Percentiles rank a stretch among this genome's conserved stretches.
These are phyloP conservation scores for Podarcis lilfordi DNA, from an alignment of 2,797 vertebrate species.

Conservation along the genomic window DNA sequence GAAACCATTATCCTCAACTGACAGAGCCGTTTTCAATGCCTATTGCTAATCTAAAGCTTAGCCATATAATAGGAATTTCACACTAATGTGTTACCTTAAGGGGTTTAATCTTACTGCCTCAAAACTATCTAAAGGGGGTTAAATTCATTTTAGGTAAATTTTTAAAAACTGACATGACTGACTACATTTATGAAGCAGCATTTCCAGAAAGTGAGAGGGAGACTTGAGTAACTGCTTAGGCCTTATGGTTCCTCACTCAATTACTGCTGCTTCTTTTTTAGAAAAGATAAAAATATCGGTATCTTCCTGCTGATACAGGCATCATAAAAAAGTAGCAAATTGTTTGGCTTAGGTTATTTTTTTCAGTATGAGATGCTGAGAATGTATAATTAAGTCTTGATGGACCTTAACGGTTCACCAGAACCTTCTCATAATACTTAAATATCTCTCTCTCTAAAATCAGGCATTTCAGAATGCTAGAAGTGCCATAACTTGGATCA, in stretches of 20 bases:
- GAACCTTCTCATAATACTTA: background rate
- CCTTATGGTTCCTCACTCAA: conserved; percentile 24
- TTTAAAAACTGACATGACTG: background rate
- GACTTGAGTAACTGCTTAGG: background rate
- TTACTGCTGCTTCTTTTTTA: background rate
- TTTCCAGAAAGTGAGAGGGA: conserved; percentile 7
- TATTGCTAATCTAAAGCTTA: conserved; percentile 43
- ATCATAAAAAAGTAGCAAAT: conserved; percentile 24
- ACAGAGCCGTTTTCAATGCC: conserved; percentile 61
- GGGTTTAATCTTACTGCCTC: conserved; percentile 39
- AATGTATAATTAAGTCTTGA: background rate
- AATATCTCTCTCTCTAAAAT: background rate
- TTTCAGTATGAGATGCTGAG: background rate
- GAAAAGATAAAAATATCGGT: background rate
- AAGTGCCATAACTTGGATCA: conserved; percentile 29
- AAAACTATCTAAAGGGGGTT: conserved; percentile 19
- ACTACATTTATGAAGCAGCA: conserved; percentile 7
- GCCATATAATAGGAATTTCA: conserved; percentile 38
- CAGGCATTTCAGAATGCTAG: conserved; percentile 27
- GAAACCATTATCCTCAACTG: conserved; percentile 43
- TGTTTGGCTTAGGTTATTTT: conserved; percentile 20
- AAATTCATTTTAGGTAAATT: conserved; percentile 26
- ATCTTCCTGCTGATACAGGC: background rate
- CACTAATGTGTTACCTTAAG: conserved; percentile 57
- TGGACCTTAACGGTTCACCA: conserved; percentile 17